These are phyloP conservation scores for Catamblyrhynchus diadema DNA, from an alignment of 2,797 vertebrate genomes.

Conservation along the genomic window DNA sequence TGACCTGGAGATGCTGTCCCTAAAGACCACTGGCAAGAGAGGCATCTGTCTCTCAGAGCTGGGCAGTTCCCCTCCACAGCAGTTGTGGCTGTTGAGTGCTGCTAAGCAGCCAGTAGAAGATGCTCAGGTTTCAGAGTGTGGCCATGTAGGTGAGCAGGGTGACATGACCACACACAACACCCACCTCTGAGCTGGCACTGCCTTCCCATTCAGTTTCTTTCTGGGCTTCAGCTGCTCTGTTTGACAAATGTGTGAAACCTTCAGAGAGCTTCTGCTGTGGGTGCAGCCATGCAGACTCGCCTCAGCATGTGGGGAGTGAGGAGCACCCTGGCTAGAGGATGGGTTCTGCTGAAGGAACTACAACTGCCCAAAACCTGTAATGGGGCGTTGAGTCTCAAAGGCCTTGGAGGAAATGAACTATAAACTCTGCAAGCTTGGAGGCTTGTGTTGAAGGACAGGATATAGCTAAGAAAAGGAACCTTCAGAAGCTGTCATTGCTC, in stretches of 20 bases:
- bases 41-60: not conserved
- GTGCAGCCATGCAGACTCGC: rapidly evolving
- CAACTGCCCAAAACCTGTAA: not conserved
- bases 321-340: not conserved
- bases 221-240: not conserved
- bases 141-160: rapidly evolving
- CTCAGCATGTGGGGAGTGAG: not conserved
- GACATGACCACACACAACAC: rapidly evolving
- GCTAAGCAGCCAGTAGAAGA: not conserved
- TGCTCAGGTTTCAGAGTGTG: rapidly evolving
- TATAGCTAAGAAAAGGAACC: not conserved
- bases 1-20: not conserved
- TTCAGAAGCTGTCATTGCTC: not conserved
- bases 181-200: not conserved
- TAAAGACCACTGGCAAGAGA: not conserved
- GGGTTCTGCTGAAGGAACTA: not conserved
- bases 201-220: not conserved
- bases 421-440: not conserved
- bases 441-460: not conserved
- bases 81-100: not conserved
- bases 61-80: not conserved
- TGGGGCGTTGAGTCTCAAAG: not conserved
- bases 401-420: not conserved
- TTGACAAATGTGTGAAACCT: rapidly evolving
- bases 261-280: rapidly evolving